These are phyloP conservation scores for Holothuria scabra DNA, from an alignment of 53 echinoderm and acorn worm genomes.

Conservation along the genomic window DNA sequence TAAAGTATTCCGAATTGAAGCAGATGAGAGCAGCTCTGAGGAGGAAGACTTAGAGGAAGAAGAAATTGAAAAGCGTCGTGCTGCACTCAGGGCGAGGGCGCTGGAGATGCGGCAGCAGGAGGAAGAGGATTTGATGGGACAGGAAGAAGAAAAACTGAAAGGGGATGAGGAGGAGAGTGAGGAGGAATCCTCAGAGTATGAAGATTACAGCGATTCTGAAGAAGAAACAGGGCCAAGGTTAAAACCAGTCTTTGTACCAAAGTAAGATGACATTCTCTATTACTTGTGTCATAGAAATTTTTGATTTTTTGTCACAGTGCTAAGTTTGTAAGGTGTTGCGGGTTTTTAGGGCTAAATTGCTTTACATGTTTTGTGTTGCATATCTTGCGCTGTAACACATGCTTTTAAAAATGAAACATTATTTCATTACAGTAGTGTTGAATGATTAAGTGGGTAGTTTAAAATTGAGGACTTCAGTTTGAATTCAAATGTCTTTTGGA, in stretches of 20 bases:
- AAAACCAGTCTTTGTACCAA: conserved; percentile 96
- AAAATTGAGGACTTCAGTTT: too few species aligned
- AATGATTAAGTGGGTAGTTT: too few species aligned
- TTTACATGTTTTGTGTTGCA: too few species aligned
- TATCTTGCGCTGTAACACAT: too few species aligned
- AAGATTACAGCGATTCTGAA: conserved; percentile 92
- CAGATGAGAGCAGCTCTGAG: conserved; percentile 87
- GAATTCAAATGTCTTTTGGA: too few species aligned
- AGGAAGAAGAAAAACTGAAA: conserved; percentile 77
- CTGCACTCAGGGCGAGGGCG: conserved; percentile 71
- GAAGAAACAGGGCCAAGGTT: conserved; percentile 88
- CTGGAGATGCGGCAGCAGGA: conserved; percentile 57
- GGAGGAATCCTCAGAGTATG: conserved; percentile 92
- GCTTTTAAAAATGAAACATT: too few species aligned
- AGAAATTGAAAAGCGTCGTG: conserved; percentile 80
- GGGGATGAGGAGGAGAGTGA: conserved; percentile 72
- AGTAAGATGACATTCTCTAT: conserved; percentile 52
- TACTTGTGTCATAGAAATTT: too few species aligned
- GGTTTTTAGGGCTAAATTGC: too few species aligned
- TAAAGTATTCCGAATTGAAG: conserved; percentile 79
- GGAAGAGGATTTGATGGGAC: conserved; percentile 58
- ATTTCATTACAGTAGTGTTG: too few species aligned
- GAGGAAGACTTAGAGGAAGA: conserved; percentile 95
- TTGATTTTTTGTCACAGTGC: not conserved
- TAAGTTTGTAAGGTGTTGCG: not conserved